Percentiles rank a stretch among this genome's conserved stretches.
Evolutionary conservation across 2,797 vertebrate species (phyloP).

Genomic region (Linurgus olivaceus): DNA sequence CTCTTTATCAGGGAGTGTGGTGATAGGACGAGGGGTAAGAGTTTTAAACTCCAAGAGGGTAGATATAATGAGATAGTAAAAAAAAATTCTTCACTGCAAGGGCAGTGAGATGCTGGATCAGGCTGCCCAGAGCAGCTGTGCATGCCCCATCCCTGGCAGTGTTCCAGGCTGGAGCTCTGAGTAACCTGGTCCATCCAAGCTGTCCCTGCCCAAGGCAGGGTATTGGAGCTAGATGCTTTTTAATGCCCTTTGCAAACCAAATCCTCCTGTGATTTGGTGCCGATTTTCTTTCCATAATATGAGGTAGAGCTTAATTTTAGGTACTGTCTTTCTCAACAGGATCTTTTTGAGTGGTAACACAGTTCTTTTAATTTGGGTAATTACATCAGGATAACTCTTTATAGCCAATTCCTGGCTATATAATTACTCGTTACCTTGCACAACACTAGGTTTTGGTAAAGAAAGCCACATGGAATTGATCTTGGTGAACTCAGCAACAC

Average conservation of each 20-base stretch:
- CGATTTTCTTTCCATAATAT: neutral
- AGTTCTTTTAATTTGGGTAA: neutral
- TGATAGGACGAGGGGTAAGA: accelerated
- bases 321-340: neutral
- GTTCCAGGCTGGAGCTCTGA: neutral
- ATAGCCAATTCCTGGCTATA: neutral
- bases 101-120: accelerated
- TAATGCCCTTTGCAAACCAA: neutral
- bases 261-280: neutral
- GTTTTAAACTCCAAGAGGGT: neutral
- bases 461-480: neutral
- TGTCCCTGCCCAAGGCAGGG: neutral
- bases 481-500: neutral
- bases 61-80: neutral
- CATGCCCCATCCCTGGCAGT: neutral
- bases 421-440: neutral
- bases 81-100: neutral
- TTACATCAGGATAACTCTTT: neutral
- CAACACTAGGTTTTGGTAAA: neutral
- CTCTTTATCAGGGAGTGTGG: accelerated
- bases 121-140: neutral
- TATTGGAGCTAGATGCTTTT: neutral
- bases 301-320: neutral
- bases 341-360: neutral
- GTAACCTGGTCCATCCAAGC: neutral